These are phyloP conservation scores for Drosophila erecta DNA, from an alignment of 1,140 invertebrate species.

Conservation along the genomic window DNA sequence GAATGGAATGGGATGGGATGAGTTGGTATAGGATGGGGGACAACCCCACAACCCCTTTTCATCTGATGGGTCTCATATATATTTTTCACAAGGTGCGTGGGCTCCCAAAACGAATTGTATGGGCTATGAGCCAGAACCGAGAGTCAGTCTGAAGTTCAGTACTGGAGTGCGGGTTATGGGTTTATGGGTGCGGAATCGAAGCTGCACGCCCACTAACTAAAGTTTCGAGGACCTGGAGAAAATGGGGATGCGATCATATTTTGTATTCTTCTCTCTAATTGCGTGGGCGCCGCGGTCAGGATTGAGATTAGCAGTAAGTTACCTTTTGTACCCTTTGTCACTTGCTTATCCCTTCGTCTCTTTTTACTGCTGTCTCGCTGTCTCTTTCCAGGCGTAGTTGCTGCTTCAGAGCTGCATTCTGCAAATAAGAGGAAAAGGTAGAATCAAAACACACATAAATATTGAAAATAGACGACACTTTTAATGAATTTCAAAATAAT, in stretches of 20 bases:
- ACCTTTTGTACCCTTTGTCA: constrained; percentile 39
- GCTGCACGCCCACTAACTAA: constrained; percentile 33
- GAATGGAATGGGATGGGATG: neutral
- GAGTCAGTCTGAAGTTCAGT: constrained; percentile 1
- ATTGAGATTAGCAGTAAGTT: constrained; percentile 52
- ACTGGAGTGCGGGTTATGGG: constrained; percentile 18
- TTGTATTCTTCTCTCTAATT: constrained; percentile 3
- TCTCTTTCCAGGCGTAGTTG: neutral
- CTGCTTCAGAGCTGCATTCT: constrained; percentile 38
- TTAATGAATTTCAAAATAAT: constrained; percentile 82
- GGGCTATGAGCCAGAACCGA: constrained; percentile 4
- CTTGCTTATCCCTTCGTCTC: constrained; percentile 8
- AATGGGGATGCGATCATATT: constrained; percentile 15
- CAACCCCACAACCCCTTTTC: constrained; percentile 1
- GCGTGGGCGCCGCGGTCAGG: constrained; percentile 44
- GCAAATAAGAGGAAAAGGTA: constrained; percentile 15
- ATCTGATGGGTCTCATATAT: constrained; percentile 7
- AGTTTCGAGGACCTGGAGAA: neutral
- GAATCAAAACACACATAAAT: constrained; percentile 40
- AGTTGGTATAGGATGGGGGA: neutral
- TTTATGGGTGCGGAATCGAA: constrained; percentile 53
- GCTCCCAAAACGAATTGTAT: constrained; percentile 48
- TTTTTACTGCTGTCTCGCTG: neutral
- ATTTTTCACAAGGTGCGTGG: constrained; percentile 37
- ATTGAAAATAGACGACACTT: constrained; percentile 76